Evolutionary conservation across 2,888 invertebrate species (phyloP).

Genomic region (Elaeidobius kamerunicus): DNA sequence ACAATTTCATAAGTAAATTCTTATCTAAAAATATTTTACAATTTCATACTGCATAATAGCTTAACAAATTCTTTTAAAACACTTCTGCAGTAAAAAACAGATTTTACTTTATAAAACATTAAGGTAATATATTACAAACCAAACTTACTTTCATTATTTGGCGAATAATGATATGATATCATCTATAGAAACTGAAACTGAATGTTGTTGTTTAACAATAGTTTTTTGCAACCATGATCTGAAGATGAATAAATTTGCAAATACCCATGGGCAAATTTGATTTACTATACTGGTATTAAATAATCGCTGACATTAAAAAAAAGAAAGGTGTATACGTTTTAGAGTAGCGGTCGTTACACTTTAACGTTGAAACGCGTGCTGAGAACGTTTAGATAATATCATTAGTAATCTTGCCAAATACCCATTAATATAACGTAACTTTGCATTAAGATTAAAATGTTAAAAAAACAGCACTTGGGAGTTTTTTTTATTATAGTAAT

Average conservation of each 20-base stretch:
- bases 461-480: too few species aligned
- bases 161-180: neutral
- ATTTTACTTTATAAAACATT: too few species aligned
- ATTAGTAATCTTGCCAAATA: neutral
- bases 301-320: conserved; percentile 11
- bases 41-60: too few species aligned
- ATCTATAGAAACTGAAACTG: neutral
- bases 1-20: neutral
- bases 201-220: neutral
- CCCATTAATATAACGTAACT: neutral
- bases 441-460: neutral
- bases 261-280: conserved; percentile 4
- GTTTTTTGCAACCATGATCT: conserved; percentile 5
- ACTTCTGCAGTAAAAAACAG: too few species aligned
- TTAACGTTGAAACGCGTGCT: neutral
- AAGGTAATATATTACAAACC: too few species aligned
- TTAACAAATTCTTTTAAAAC: too few species aligned
- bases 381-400: conserved; percentile 8
- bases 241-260: conserved; percentile 4
- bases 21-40: too few species aligned
- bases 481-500: too few species aligned
- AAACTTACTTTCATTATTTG: conserved; percentile 9
- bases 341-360: neutral
- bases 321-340: conserved; percentile 5
- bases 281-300: conserved; percentile 3